These are phyloP conservation scores for Oscarella lobularis DNA, from an alignment of 37 sponge, comb jelly and placozoan genomes.

Conservation along the genomic window DNA sequence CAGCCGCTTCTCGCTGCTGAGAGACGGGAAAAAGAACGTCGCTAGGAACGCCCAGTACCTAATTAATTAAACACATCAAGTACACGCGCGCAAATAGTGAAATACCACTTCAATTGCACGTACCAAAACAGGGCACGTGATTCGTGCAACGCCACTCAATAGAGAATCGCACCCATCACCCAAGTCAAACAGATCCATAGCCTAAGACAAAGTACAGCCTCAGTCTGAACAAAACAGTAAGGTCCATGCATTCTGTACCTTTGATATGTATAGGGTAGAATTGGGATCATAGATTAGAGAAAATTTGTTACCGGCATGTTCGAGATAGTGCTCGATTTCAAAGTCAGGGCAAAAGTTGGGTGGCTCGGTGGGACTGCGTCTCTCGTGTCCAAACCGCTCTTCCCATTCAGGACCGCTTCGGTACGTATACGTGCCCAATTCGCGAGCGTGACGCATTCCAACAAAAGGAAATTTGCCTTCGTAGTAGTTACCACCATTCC, in stretches of 20 bases:
- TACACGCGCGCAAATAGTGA: too few species aligned
- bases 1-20: conserved; percentile 50
- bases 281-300: conserved; percentile 58
- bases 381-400: conserved; percentile 29
- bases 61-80: not conserved
- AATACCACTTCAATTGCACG: too few species aligned
- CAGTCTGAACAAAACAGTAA: not conserved
- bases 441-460: conserved; percentile 72
- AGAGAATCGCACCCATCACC: conserved; percentile 26
- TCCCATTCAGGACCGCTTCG: conserved; percentile 73
- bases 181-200: conserved; percentile 72
- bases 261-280: conserved; percentile 57
- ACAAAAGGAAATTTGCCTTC: conserved; percentile 36
- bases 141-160: conserved; percentile 24
- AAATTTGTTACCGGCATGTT: conserved; percentile 50
- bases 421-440: conserved; percentile 47
- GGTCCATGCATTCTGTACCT: conserved; percentile 6
- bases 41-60: conserved; percentile 50
- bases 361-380: conserved; percentile 11
- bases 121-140: conserved; percentile 56
- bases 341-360: conserved; percentile 71
- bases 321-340: conserved; percentile 54
- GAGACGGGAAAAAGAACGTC: conserved; percentile 58
- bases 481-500: conserved; percentile 63
- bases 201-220: conserved; percentile 17